Conservation (phyloP, 2,888 invertebrate species). For the Schrankia costaestrigalis region DNA sequence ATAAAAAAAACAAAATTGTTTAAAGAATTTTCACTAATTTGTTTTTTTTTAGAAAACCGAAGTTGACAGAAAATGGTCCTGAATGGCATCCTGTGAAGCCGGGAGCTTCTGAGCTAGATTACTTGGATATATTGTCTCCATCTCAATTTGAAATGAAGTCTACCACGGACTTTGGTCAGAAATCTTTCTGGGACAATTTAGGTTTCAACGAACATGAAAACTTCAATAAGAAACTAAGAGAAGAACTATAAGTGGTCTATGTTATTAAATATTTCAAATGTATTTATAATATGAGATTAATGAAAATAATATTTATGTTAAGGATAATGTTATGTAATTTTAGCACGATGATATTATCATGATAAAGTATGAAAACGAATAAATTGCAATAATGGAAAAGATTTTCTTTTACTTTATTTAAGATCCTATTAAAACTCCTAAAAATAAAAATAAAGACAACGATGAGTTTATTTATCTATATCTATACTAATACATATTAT, state of each 20-base stretch:
- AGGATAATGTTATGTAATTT: too few relatives aligned
- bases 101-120: conserved; percentile 64
- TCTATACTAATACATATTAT: too few relatives aligned
- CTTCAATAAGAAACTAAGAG: conserved; percentile 48
- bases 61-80: conserved; percentile 42
- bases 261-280: not conserved
- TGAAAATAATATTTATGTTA: too few relatives aligned
- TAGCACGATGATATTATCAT: too few relatives aligned
- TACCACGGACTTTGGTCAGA: conserved; percentile 75
- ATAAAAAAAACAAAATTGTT: conserved; percentile 81
- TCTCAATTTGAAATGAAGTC: conserved; percentile 62
- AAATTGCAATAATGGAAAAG: too few relatives aligned
- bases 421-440: too few relatives aligned
- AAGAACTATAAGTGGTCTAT: conserved; percentile 54
- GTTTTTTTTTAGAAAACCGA: conserved; percentile 58
- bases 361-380: too few relatives aligned
- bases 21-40: conserved; percentile 11
- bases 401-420: too few relatives aligned
- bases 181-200: conserved; percentile 82
- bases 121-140: conserved; percentile 77
- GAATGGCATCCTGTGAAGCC: conserved; percentile 74
- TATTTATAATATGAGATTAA: not conserved
- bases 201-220: conserved; percentile 81
- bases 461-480: too few relatives aligned
- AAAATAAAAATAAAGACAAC: too few relatives aligned